Conservation (phyloP, 2,888 invertebrate genomes). For the Germaria angustata region DNA sequence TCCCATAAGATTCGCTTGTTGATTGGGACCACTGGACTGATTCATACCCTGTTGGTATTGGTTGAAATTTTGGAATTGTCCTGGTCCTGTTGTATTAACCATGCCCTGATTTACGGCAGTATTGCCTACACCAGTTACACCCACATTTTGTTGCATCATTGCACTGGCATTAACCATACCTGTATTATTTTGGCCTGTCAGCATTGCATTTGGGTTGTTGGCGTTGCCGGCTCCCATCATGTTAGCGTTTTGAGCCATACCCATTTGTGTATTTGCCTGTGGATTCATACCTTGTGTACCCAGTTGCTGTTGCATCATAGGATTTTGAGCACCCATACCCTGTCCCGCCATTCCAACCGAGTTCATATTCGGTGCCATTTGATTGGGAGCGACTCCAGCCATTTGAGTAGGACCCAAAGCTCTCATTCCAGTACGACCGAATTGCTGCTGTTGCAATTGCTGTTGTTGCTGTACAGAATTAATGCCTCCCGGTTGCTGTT, state of each 20-base stretch:
- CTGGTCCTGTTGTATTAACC: conserved; percentile 78
- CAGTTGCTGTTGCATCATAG: conserved; percentile 73
- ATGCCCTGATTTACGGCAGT: conserved; percentile 70
- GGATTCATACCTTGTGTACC: conserved; percentile 65
- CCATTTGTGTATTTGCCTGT: conserved; percentile 70
- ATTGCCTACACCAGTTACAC: conserved; percentile 57
- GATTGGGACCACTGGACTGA: conserved; percentile 78
- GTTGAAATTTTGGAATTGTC: conserved; percentile 84
- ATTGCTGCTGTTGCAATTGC: conserved; percentile 77
- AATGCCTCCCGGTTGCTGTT: conserved; percentile 68
- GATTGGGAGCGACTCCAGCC: conserved; percentile 76
- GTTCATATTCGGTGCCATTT: conserved; percentile 78
- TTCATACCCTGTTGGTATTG: conserved; percentile 79
- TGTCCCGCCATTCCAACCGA: conserved; percentile 81
- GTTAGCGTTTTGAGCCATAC: conserved; percentile 73
- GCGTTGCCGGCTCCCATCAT: conserved; percentile 74
- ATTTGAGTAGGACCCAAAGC: conserved; percentile 80
- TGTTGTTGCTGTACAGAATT: conserved; percentile 75
- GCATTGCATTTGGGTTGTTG: conserved; percentile 65
- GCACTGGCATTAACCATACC: conserved; percentile 73
- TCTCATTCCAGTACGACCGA: conserved; percentile 77
- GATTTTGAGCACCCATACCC: conserved; percentile 74
- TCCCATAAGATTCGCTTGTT: conserved; percentile 76
- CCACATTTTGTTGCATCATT: conserved; percentile 76
- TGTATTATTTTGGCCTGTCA: conserved; percentile 71